Base-by-base conservation (phyloP, 2,888 invertebrate species). In the Acrobasis repandana region DNA sequence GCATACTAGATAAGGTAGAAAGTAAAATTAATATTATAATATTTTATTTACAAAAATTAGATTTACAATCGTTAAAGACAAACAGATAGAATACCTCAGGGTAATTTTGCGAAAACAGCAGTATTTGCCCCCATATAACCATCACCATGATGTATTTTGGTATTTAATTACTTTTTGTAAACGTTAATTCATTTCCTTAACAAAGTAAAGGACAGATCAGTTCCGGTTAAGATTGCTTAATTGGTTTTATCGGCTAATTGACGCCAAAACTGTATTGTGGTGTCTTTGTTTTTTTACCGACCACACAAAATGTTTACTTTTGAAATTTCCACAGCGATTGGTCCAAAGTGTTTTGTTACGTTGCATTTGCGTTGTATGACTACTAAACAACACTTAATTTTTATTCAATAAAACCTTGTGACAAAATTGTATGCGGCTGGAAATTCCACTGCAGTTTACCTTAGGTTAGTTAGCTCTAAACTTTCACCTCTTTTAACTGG, bases 191-290 rank as follows among this genome's bases (percentile, higher is more conserved):
- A 69, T 75, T 83, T 86, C 86, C 86, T 83, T 68, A 69, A 73
- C 67, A 65, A 72, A 71, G 65, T 70, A 73, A 81, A 83, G 80
- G 82, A 78, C 75, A 58, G 20, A 70, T 75, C 63, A 63, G 79
- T 84, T 85, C 83, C 81, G 82, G 74, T 67, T 11, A 14, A 51
- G 33, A 49, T n/a, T 9, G 20, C 11, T 49, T 14, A 43, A 43
- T 43, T 43, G 43, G 14, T 43, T 43, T 43, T n/a, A 2, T 43
- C 43, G n/a, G n/a, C 14, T 43, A 43, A 14, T 43, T 43, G 14
- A 38, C 38, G 38, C 2, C 9, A 36, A 36, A 10, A 36, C 36
- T 14, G 14, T 3, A 43, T n/a, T 14, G 6, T 43, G 5, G 0
- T 43, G n/a, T 14, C 38, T 14, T 14, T n/a, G 6, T 5, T 43